These are phyloP conservation scores for Sarcophaga carnaria DNA, from an alignment of 2,888 invertebrate genomes.

Conservation along the genomic window DNA sequence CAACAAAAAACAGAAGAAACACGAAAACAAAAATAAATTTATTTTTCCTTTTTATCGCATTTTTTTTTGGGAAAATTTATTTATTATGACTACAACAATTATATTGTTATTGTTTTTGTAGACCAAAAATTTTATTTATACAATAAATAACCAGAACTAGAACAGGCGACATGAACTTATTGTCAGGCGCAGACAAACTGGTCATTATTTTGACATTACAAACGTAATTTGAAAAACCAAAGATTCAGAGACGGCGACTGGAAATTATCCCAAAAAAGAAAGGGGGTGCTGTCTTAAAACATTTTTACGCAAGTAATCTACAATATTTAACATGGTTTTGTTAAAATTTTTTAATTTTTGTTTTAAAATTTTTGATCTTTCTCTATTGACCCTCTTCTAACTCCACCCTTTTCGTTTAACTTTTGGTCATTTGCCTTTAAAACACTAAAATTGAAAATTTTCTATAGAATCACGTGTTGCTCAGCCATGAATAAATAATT, in stretches of 20 bases:
- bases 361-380: background rate
- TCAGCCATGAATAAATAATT: slow-evolving; percentile 40
- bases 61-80: background rate
- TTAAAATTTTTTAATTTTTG: no score
- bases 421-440: background rate
- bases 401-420: background rate
- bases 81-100: no score
- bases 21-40: slow-evolving; percentile 7
- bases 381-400: background rate
- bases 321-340: no score
- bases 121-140: background rate
- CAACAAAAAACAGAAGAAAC: background rate
- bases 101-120: background rate
- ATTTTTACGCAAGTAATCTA: background rate
- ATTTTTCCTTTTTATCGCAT: background rate
- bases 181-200: slow-evolving; percentile 23
- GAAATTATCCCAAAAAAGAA: background rate
- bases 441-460: slow-evolving; percentile 24
- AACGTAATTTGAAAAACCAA: slow-evolving; percentile 10
- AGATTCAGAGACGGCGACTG: background rate
- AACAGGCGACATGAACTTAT: slow-evolving; percentile 14
- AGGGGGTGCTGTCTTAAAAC: background rate
- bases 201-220: slow-evolving; percentile 29
- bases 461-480: slow-evolving; percentile 28
- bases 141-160: slow-evolving; percentile 40